Evolutionary conservation across 2,888 invertebrate species (phyloP).

Genomic region (Tethea ocularis): DNA sequence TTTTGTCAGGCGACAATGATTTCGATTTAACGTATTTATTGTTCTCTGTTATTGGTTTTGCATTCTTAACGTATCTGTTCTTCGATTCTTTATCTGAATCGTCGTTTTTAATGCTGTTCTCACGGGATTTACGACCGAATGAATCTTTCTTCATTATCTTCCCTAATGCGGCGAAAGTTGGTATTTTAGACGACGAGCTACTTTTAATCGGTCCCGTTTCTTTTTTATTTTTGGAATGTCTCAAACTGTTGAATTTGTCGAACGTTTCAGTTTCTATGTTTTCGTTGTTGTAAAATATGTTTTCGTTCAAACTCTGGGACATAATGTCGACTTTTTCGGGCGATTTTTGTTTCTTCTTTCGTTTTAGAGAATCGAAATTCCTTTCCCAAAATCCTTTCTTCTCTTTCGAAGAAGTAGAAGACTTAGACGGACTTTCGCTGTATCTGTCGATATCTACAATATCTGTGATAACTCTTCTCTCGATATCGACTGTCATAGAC

Average conservation of each 20-base stretch:
- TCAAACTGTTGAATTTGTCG: slow-evolving; percentile 75
- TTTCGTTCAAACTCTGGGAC: slow-evolving; percentile 83
- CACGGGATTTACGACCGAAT: slow-evolving; percentile 62
- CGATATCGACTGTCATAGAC: slow-evolving; percentile 80
- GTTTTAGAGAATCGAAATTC: slow-evolving; percentile 79
- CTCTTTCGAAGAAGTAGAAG: slow-evolving; percentile 70
- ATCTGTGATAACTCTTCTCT: slow-evolving; percentile 62
- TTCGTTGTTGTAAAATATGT: slow-evolving; percentile 76
- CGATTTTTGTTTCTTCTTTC: slow-evolving; percentile 73
- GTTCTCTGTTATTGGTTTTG: slow-evolving; percentile 58
- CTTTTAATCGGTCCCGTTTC: slow-evolving; percentile 65
- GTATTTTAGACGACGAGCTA: slow-evolving; percentile 76
- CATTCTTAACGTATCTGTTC: slow-evolving; percentile 72
- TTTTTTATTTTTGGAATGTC: slow-evolving; percentile 71
- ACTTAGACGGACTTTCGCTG: slow-evolving; percentile 72
- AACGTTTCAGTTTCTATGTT: slow-evolving; percentile 73
- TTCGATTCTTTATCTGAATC: slow-evolving; percentile 47
- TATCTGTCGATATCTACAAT: slow-evolving; percentile 39
- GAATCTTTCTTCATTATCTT: slow-evolving; percentile 81
- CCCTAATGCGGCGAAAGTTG: slow-evolving; percentile 76
- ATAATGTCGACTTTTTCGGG: slow-evolving; percentile 75
- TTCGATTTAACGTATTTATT: slow-evolving; percentile 77
- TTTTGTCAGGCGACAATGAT: slow-evolving; percentile 70
- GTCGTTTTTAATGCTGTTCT: slow-evolving; percentile 53
- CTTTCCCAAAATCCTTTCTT: slow-evolving; percentile 83